phyloP scores from a whole-genome alignment of 1,140 invertebrate species.

The Venturia canescens region DNA sequence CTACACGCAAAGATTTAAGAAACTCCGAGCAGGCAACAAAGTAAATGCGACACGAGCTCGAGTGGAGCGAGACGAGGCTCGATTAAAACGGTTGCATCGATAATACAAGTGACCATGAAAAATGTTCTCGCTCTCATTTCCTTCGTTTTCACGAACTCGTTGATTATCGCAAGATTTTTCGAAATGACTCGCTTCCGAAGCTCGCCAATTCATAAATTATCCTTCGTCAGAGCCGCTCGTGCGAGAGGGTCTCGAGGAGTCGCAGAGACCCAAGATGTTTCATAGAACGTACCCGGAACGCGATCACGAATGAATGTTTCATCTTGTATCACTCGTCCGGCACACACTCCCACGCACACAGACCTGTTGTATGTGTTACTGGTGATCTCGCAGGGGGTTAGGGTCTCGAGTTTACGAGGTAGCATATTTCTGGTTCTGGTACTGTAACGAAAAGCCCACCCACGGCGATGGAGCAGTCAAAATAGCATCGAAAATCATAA shows the following conservation, averaged over 20 bases:
- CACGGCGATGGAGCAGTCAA: conserved; percentile 69
- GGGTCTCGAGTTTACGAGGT: conserved; percentile 74
- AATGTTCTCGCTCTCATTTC: too few relatives aligned
- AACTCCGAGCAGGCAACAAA: not conserved
- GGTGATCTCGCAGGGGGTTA: conserved; percentile 48
- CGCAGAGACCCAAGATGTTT: too few relatives aligned
- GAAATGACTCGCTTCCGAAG: too few relatives aligned
- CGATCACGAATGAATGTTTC: not conserved
- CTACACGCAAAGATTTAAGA: not conserved
- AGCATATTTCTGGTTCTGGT: conserved; percentile 75
- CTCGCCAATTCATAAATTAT: too few relatives aligned
- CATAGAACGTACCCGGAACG: too few relatives aligned
- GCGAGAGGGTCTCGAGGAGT: too few relatives aligned
- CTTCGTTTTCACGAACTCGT: too few relatives aligned
- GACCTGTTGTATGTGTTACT: conserved; percentile 29
- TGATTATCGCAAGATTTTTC: too few relatives aligned
- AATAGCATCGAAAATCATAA: conserved; percentile 77
- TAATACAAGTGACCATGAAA: not conserved
- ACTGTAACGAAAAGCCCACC: conserved; percentile 66
- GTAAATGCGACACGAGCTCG: not conserved
- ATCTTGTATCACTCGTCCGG: not conserved
- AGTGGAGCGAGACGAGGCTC: not conserved
- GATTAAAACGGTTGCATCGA: not conserved
- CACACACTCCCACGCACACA: not conserved
- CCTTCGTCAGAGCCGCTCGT: too few relatives aligned